These are phyloP conservation scores for Strongylocentrotus purpuratus DNA, from an alignment of 35 echinoderm and acorn worm species.

Conservation along the genomic window DNA sequence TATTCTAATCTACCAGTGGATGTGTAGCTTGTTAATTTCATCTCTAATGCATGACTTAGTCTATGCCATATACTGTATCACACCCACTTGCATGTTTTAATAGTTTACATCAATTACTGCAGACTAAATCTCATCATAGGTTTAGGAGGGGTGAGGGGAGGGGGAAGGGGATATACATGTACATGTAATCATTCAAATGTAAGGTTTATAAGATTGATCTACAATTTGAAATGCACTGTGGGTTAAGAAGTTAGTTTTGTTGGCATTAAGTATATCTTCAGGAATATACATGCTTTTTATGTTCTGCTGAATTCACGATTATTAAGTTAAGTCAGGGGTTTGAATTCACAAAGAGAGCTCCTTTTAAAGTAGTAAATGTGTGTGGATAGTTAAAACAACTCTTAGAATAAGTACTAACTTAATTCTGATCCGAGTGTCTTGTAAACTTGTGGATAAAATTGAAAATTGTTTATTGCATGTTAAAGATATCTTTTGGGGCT, in stretches of 20 bases:
- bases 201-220: too few relatives aligned
- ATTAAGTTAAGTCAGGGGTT: neutral
- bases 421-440: too few relatives aligned
- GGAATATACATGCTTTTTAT: neutral
- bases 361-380: neutral
- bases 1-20: neutral
- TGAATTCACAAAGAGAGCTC: neutral
- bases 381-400: neutral
- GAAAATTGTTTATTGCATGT: too few relatives aligned
- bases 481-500: too few relatives aligned
- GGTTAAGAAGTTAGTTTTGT: too few relatives aligned
- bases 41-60: neutral
- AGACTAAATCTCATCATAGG: neutral
- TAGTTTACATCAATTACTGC: neutral
- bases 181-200: too few relatives aligned
- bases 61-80: neutral
- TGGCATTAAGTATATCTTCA: too few relatives aligned
- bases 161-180: too few relatives aligned
- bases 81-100: neutral
- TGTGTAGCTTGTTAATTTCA: neutral
- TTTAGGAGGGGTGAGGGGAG: neutral
- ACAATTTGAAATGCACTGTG: too few relatives aligned
- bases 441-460: too few relatives aligned
- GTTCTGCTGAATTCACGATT: neutral
- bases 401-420: neutral